Evolutionary conservation across 2,113 vertebrate species (phyloP), one percentile per base, ranked within the genome.

Genomic region (Elaphurus davidianus): DNA sequence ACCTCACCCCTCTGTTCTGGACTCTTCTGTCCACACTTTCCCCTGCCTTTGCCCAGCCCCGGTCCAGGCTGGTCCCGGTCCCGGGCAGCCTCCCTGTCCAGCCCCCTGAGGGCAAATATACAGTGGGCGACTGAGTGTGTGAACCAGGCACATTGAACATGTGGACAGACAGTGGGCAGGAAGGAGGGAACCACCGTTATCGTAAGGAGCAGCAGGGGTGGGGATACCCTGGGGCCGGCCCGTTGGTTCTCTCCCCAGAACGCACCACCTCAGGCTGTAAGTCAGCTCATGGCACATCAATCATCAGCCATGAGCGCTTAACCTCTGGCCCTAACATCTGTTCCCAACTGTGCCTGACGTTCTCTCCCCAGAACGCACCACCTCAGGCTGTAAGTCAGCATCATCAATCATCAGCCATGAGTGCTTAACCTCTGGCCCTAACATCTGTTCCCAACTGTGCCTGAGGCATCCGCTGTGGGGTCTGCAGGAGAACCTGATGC

Each of bases 281-380:
- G 98, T 95, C 98, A 62, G 98, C n/a, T n/a, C 98, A 95, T 98
- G n/a, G n/a, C n/a, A n/a, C 99, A 99, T 99, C 99, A 98, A 99
- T 99, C 99, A 99, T 95, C 97, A 98, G 97, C 98, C 98, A 97
- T 98, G 99, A 99, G 98, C 96, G 97, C 99, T 99, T 99, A 98
- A 99, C 99, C 99, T 99, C 99, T 99, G 99, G 99, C 99, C 99
- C 98, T 96, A 98, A 99, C 99, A 99, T 99, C 99, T 99, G 99
- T 98, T 99, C 97, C 98, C 98, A 99, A 47, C 92, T 47, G 62
- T 23, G 67, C n/a, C 74, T 54, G n/a, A 5, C 0, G 1, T 28
- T 33, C 79, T 74, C 64, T 87, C 28, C 94, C 74, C 52, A 28
- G 27, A 50, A 85, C 14, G 90, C 98, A 99, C 99, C 98, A 98